Conservation (phyloP, 37 sponge, comb jelly and placozoan genomes). For the Beroe forskalii region DNA sequence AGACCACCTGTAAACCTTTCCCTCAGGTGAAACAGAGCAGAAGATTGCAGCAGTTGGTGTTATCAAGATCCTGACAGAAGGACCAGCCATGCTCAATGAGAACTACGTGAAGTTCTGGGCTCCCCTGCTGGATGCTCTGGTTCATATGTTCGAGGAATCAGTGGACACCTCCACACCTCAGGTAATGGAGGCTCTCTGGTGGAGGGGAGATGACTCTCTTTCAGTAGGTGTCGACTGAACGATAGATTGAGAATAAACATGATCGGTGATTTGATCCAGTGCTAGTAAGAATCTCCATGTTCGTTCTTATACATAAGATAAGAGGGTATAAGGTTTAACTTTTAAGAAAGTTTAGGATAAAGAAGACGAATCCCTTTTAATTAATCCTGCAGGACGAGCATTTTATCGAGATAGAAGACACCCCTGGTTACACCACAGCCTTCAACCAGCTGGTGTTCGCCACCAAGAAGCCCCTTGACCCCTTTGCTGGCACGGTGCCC, state of each 20-base stretch:
- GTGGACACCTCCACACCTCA: constrained; percentile 77
- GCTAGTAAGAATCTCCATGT: too few relatives aligned
- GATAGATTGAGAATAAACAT: too few relatives aligned
- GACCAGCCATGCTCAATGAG: constrained; percentile 81
- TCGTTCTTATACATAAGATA: too few relatives aligned
- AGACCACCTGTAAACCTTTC: too few relatives aligned
- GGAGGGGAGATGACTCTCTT: too few relatives aligned
- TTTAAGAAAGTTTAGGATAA: too few relatives aligned
- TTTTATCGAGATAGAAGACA: constrained; percentile 95
- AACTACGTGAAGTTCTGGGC: constrained; percentile 76
- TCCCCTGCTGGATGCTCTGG: constrained; percentile 77
- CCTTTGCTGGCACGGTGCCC: constrained; percentile 72
- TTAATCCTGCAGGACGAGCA: constrained; percentile 81
- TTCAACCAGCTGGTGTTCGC: constrained; percentile 88
- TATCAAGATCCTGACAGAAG: constrained; percentile 89
- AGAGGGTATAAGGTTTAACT: too few relatives aligned
- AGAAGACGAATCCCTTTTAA: too few relatives aligned
- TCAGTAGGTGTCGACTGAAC: too few relatives aligned
- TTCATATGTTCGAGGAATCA: constrained; percentile 87
- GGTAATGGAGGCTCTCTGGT: too few relatives aligned
- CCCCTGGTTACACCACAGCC: constrained; percentile 94
- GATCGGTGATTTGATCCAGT: too few relatives aligned
- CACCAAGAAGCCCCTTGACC: constrained; percentile 81
- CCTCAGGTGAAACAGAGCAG: constrained; percentile 78
- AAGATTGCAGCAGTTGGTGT: constrained; percentile 96